Conservation (phyloP, 1,140 invertebrate genomes). For the Telenomus remus region DNA sequence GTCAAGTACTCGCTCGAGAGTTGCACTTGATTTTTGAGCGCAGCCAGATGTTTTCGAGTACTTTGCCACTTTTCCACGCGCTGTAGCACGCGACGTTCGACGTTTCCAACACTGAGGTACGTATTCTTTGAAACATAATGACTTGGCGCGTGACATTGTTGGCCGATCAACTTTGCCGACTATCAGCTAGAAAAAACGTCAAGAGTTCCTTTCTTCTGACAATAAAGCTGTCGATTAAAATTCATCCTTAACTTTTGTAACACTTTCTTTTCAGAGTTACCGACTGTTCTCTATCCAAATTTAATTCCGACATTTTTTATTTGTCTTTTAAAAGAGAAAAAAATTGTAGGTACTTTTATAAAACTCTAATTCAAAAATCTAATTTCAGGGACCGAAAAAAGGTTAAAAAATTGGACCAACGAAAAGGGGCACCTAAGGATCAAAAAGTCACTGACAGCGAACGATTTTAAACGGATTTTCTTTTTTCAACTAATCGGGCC, state of each 20-base stretch:
- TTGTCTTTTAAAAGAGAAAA: too few relatives aligned
- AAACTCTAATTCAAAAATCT: background rate
- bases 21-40: slow-evolving; percentile 65
- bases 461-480: slow-evolving; percentile 28
- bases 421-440: too few relatives aligned
- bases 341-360: too few relatives aligned
- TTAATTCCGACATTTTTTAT: too few relatives aligned
- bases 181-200: slow-evolving; percentile 14
- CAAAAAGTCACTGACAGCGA: slow-evolving; percentile 20
- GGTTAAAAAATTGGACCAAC: too few relatives aligned
- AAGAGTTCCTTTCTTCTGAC: too few relatives aligned
- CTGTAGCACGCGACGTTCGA: slow-evolving; percentile 61
- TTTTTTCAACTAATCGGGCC: slow-evolving; percentile 54
- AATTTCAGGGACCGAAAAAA: background rate
- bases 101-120: slow-evolving; percentile 29
- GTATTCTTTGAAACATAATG: slow-evolving; percentile 17
- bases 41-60: slow-evolving; percentile 67
- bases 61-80: slow-evolving; percentile 61
- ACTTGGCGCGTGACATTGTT: slow-evolving; percentile 43
- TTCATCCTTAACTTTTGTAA: too few relatives aligned
- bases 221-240: too few relatives aligned
- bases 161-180: slow-evolving; percentile 33
- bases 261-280: background rate
- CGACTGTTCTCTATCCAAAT: too few relatives aligned
- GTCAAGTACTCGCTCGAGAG: slow-evolving; percentile 61